phyloP scores from a whole-genome alignment of 2,797 vertebrate species.

The Enteromius trimaculatus region DNA sequence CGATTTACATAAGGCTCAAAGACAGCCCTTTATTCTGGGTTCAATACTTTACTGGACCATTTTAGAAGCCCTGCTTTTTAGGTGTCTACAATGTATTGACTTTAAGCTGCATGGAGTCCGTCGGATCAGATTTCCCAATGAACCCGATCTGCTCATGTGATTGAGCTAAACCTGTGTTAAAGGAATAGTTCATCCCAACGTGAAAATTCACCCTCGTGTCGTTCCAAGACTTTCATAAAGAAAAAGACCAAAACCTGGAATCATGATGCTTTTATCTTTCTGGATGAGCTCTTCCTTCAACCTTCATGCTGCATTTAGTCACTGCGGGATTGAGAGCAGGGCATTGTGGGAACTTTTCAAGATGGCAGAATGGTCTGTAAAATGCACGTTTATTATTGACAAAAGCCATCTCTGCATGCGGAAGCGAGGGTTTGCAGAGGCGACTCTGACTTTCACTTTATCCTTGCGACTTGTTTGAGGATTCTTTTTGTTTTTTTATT shows the following conservation, averaged over 20 bases:
- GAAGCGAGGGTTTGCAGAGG: constrained; percentile 73
- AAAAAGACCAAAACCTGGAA: too few species aligned
- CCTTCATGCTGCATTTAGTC: background rate
- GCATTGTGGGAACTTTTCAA: constrained; percentile 22
- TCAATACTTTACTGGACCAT: constrained; percentile 40
- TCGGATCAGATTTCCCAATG: background rate
- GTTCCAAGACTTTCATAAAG: background rate
- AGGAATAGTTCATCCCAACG: constrained; percentile 5
- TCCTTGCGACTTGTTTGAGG: constrained; percentile 26
- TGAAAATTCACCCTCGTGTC: background rate
- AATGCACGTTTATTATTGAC: constrained; percentile 75
- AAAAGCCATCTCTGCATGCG: constrained; percentile 80
- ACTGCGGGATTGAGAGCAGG: constrained; percentile 16
- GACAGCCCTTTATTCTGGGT: constrained; percentile 40
- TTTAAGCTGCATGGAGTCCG: constrained; percentile 43
- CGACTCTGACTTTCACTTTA: constrained; percentile 26
- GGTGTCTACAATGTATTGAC: constrained; percentile 49
- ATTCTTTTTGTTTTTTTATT: constrained; percentile 8
- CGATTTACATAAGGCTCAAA: constrained; percentile 35
- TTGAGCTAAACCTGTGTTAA: background rate
- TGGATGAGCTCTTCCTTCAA: constrained; percentile 19
- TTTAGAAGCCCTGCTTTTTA: constrained; percentile 52
- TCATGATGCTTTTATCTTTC: background rate
- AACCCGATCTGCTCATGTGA: background rate
- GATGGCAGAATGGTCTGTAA: constrained; percentile 49